Evolutionary conservation across 2,113 vertebrate genomes (phyloP).

Genomic region (Bambusicola thoracicus): DNA sequence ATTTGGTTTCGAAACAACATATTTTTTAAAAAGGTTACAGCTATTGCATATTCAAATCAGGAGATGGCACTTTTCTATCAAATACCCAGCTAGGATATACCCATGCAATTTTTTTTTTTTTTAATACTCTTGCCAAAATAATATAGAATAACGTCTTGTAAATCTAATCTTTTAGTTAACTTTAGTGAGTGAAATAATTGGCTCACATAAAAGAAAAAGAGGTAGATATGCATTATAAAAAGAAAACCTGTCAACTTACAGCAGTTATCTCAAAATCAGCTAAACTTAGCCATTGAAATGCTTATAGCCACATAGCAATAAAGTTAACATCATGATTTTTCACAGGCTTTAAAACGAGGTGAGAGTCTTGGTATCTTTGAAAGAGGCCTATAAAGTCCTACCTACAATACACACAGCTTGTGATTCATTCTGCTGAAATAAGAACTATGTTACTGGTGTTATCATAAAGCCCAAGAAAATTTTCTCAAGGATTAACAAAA

Average conservation of each 20-base stretch:
- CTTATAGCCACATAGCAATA: not conserved
- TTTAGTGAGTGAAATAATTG: not conserved
- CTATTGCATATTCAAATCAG: not conserved
- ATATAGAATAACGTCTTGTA: not conserved
- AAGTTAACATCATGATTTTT: not conserved
- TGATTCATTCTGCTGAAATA: not conserved
- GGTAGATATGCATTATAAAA: not conserved
- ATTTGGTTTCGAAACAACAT: not conserved
- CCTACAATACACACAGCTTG: not conserved
- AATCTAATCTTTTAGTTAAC: not conserved
- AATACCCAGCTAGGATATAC: not conserved
- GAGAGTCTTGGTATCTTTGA: not conserved
- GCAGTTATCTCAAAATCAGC: not conserved
- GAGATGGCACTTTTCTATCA: not conserved
- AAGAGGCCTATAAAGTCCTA: not conserved
- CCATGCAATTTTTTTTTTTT: not conserved
- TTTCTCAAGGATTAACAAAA: slow-evolving; percentile 55
- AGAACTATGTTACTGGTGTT: slow-evolving; percentile 20
- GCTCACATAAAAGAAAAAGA: not conserved
- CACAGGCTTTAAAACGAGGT: not conserved
- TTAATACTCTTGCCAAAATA: not conserved
- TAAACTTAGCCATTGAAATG: not conserved
- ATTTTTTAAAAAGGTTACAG: not conserved
- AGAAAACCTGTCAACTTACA: not conserved
- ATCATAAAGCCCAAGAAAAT: slow-evolving; percentile 15